phyloP scores from a whole-genome alignment of 2,797 vertebrate species.

The Leucoraja ocellata region DNA sequence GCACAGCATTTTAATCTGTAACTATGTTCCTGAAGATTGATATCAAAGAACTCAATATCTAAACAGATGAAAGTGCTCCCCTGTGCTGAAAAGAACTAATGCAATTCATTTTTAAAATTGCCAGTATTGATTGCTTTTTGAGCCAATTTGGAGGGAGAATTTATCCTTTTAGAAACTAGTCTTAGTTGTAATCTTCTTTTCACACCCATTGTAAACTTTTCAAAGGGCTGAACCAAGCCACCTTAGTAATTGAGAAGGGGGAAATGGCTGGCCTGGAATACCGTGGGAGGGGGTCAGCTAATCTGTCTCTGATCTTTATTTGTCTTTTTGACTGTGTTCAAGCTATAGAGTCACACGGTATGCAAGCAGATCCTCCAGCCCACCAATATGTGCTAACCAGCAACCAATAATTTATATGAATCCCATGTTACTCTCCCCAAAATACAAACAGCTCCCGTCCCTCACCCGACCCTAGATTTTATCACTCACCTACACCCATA shows the following conservation, averaged over 20 bases:
- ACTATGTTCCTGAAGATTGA: background rate
- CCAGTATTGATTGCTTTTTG: background rate
- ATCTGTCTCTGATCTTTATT: background rate
- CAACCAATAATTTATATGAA: no score
- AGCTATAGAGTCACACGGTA: no score
- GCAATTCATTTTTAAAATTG: constrained; percentile 17
- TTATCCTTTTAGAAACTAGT: background rate
- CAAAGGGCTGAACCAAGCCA: background rate
- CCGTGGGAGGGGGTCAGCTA: background rate
- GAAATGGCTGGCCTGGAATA: background rate
- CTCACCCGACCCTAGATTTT: no score
- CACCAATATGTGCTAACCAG: no score
- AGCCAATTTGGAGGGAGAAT: background rate
- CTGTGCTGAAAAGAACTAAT: background rate
- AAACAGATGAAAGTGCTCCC: background rate
- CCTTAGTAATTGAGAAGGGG: background rate
- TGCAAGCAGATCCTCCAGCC: no score
- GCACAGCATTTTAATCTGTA: background rate
- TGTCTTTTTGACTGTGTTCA: no score
- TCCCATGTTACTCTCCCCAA: no score
- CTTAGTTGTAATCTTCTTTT: background rate
- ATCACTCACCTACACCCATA: no score
- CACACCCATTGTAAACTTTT: background rate
- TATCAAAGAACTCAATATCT: background rate
- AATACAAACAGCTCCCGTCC: no score